phyloP scores from a whole-genome alignment of 2,113 vertebrate species.

The Aphelocoma coerulescens region DNA sequence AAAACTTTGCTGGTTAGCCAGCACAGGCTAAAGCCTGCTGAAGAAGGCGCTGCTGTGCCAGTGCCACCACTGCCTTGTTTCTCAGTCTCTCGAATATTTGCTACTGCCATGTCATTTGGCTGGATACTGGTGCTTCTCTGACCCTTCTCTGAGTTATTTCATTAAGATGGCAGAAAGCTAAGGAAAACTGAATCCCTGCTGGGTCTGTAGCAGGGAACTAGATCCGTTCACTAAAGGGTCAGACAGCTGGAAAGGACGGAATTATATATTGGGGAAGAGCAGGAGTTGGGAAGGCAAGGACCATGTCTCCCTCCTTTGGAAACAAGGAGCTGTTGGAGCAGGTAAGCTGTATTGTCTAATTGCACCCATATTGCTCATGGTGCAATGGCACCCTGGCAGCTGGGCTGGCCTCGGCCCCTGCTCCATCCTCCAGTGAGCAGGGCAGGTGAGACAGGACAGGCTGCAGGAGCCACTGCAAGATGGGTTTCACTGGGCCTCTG shows the following conservation, averaged over 20 bases:
- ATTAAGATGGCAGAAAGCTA: neutral
- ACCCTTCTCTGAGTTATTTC: neutral
- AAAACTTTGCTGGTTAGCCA: neutral
- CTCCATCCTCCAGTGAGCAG: neutral
- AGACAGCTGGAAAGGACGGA: neutral
- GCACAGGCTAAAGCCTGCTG: neutral
- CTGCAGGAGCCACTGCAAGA: neutral
- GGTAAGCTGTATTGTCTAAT: neutral
- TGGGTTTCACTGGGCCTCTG: neutral
- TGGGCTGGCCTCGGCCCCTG: fast-evolving
- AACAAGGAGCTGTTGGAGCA: neutral
- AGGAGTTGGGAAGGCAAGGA: neutral
- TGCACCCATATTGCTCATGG: neutral
- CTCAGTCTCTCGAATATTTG: neutral
- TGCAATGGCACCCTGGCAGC: neutral
- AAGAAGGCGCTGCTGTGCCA: neutral
- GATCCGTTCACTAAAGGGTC: neutral
- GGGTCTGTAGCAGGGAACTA: neutral
- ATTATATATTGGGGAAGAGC: fast-evolving
- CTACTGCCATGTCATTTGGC: neutral
- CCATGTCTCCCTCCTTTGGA: neutral
- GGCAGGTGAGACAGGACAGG: neutral
- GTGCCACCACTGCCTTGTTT: neutral
- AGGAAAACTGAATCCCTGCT: neutral
- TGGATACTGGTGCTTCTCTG: neutral